phyloP scores from a whole-genome alignment of 2,888 invertebrate species.

The Caenorhabditis auriculariae region DNA sequence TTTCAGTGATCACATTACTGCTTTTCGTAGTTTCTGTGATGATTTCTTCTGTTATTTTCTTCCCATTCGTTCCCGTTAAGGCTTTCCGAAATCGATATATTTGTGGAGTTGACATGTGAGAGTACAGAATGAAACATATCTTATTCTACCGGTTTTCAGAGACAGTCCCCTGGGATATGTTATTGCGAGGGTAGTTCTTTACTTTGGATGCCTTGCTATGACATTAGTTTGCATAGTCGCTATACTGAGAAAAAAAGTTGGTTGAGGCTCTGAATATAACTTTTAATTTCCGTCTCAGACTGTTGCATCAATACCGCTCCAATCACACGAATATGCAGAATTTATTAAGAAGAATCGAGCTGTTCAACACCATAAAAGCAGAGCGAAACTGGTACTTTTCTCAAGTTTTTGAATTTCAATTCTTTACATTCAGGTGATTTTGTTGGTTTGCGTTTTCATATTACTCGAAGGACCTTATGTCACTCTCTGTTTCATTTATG shows the following conservation, averaged over 20 bases:
- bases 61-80: slow-evolving; percentile 45
- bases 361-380: slow-evolving; percentile 31
- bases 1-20: slow-evolving; percentile 14
- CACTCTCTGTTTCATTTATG: slow-evolving; percentile 48
- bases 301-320: slow-evolving; percentile 30
- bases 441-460: slow-evolving; percentile 37
- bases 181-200: slow-evolving; percentile 47
- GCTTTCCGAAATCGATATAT: slow-evolving; percentile 54
- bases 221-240: slow-evolving; percentile 48
- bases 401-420: neutral
- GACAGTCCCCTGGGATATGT: slow-evolving; percentile 54
- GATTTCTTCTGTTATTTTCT: slow-evolving; percentile 18
- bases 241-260: slow-evolving; percentile 35
- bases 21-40: slow-evolving; percentile 13
- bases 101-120: slow-evolving; percentile 56
- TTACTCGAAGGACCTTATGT: slow-evolving; percentile 57
- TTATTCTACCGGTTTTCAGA: slow-evolving; percentile 25
- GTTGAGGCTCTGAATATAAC: neutral
- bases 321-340: slow-evolving; percentile 40
- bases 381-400: slow-evolving; percentile 26
- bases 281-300: slow-evolving; percentile 15
- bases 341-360: slow-evolving; percentile 39
- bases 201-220: slow-evolving; percentile 48
- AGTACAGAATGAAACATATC: neutral
- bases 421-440: slow-evolving; percentile 23